Conservation (phyloP, 2,888 invertebrate species). For the Alsophila aescularia region DNA sequence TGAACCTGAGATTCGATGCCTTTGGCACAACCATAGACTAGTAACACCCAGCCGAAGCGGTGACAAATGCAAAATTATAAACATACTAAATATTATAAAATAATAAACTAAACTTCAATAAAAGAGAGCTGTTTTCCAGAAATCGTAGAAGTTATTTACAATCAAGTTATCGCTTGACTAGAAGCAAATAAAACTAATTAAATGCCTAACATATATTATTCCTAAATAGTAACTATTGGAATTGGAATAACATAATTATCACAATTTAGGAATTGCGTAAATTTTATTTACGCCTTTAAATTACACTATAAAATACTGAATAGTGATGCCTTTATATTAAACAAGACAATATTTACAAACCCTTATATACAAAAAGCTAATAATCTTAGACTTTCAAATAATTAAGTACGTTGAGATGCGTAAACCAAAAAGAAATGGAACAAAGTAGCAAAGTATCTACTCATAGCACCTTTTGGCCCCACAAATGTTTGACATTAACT, state of each 20-base stretch:
- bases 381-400: conserved; percentile 17
- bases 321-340: conserved; percentile 49
- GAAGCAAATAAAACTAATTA: conserved; percentile 38
- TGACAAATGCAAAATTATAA: conserved; percentile 27
- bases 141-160: conserved; percentile 17
- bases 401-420: conserved; percentile 34
- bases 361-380: conserved; percentile 23
- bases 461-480: conserved; percentile 80
- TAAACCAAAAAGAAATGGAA: conserved; percentile 64
- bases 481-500: conserved; percentile 50
- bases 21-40: conserved; percentile 76
- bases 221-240: conserved; percentile 53
- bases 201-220: conserved; percentile 37
- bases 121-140: conserved; percentile 59
- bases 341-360: conserved; percentile 28
- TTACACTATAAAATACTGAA: conserved; percentile 56
- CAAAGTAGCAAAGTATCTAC: conserved; percentile 48
- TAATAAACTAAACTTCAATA: conserved; percentile 29
- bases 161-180: conserved; percentile 40
- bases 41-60: conserved; percentile 43
- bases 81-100: not conserved
- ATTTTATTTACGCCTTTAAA: conserved; percentile 51
- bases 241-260: conserved; percentile 73
- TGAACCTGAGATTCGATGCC: conserved; percentile 73
- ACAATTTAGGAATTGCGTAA: conserved; percentile 81